Base-by-base conservation (phyloP, 1,140 invertebrate genomes). In the Holcopasites calliopsidis region DNA sequence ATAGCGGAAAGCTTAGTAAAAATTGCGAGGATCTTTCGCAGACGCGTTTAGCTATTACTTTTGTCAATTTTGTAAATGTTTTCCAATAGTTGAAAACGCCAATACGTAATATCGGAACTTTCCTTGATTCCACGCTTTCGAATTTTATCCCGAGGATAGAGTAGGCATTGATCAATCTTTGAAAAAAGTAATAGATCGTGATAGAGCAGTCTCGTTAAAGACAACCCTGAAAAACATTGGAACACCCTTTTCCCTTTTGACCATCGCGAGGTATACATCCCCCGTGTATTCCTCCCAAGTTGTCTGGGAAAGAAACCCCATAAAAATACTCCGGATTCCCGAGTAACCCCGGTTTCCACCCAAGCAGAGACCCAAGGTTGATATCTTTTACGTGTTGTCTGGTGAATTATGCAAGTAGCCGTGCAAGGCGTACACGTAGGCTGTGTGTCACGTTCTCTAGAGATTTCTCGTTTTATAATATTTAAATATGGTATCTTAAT, bases 361-460 rank as follows among this genome's bases (percentile, higher is more conserved):
- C 55, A 38, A 54, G 42, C 55, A 68, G 73, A 83, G 57, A 80
- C 52, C 61, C 50, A 44, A 52, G 11, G 70, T 54, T 73, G 61
- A 83, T 79, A 81, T 83, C 68, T 79, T 62, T 58, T 52, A 76
- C 65, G 73, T 79, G 79, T 79, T 70, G 49, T 75, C 76, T 76
- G 33, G 82, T 85, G 74, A 81, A 85, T 84, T 84, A 82, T 85
- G 79, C 79, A 85, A 80, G 73, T 76, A 33, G 49, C 60, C 76
- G 38, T 60, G 81, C 55, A 78, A 74, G 54, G 38, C 60, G 55
- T 73, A 73, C 40, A 72, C 66, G 33, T 35, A 79, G 35, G 44
- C 54, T 44, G 44, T 21, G 57, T 75, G 66, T 31, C 49, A 69
- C 47, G 31, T 55, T 13, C 77, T 76, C 57, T 64, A 10, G 65